phyloP scores from a whole-genome alignment of 2,113 vertebrate genomes.

The Silurus meridionalis region DNA sequence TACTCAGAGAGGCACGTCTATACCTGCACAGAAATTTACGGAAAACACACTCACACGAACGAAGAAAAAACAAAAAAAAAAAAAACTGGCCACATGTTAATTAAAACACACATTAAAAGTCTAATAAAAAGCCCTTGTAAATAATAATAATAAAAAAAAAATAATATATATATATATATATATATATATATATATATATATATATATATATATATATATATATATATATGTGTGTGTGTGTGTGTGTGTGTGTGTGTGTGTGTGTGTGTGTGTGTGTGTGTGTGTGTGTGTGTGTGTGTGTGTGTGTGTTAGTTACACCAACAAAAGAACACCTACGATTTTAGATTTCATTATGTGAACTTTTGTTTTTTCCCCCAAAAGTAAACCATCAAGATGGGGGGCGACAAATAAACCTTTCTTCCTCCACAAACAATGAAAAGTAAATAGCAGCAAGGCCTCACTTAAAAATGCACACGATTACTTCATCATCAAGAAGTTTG shows the following conservation, averaged over 20 bases:
- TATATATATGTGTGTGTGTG: too few species aligned
- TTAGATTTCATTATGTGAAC: not conserved
- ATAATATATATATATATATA: too few species aligned
- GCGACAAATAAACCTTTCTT: not conserved
- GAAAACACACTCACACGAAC: not conserved
- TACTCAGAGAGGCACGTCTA: slow-evolving; percentile 28
- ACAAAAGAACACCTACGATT: not conserved
- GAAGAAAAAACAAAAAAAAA: too few species aligned
- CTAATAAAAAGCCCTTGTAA: not conserved
- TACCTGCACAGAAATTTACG: slow-evolving; percentile 8
- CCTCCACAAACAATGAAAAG: not conserved
- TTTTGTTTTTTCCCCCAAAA: not conserved
- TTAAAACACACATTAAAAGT: not conserved
- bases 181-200: too few species aligned
- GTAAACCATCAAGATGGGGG: not conserved
- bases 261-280: too few species aligned
- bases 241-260: too few species aligned
- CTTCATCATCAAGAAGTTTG: not conserved
- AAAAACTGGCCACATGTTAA: too few species aligned
- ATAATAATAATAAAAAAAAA: not conserved
- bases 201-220: too few species aligned
- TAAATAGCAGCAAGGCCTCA: not conserved
- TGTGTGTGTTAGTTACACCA: not conserved
- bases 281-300: too few species aligned
- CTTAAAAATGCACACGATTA: not conserved